Evolutionary conservation across 30 jellyfish, hydroid and myxozoan genomes (phyloP), one percentile per base, ranked within the genome.

Genomic region (Aurelia aurita complex sp. Pacific): DNA sequence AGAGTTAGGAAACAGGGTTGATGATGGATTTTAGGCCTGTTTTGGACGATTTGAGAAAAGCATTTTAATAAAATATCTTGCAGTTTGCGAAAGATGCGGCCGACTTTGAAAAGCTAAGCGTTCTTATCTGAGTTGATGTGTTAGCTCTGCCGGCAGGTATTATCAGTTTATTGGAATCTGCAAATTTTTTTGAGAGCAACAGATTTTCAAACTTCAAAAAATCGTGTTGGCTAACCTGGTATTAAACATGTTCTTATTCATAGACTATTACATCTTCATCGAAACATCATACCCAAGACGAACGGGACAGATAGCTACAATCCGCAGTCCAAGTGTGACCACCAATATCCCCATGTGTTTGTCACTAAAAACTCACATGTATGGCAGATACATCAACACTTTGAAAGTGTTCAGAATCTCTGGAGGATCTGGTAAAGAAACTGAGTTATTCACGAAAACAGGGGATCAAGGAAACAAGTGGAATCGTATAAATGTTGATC

Each of bases 281-380:
- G 91, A 82, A 43, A 32, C 91, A 4, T 82, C 91, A 36, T 82
- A 82, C 55, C 91, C 91, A 35, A 69, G 91, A 32, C 50, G 85
- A n/a, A 42, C 1, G 8, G 91, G 91, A 14, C 77, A 82, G 35
- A 18, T 4, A 8, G 91, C 91, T 4, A 82, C 85, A 2, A 51
- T 82, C 5, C 69, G 67, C 11, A 82, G 91, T 55, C 91, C 91
- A 32, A 50, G 17, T 17, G 60, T 82, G 10, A 15, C 19, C 15
- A n/a, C 91, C 14, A 18, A 40, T 68, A 1, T 15, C 3, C 85
- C 91, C 6, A 46, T 76, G 14, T 82, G 91, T 62, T 76, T 82
- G 18, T 12, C 69, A 33, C 52, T 82, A 42, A 69, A 69, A 19
- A 79, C 80, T 19, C 74, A 82, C 71, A 82, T 72, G 85, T 69